phyloP scores from a whole-genome alignment of 64 coral and sea anemone genomes.

The Montipora capricornis region DNA sequence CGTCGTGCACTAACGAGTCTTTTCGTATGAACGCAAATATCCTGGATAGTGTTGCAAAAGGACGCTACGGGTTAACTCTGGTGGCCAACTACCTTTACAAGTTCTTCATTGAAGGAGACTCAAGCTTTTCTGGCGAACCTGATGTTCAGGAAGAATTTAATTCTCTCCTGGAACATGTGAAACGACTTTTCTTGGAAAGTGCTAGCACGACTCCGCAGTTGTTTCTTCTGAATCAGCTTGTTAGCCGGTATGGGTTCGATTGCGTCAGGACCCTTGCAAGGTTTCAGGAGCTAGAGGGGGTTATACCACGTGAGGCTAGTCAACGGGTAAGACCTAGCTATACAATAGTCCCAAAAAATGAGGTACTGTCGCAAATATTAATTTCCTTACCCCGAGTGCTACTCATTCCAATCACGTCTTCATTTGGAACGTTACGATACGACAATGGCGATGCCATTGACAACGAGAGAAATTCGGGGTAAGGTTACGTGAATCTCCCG shows the following conservation, averaged over 20 bases:
- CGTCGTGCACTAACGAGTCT: not conserved
- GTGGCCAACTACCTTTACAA: conserved; percentile 34
- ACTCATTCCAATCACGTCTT: too few relatives aligned
- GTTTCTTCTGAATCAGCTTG: conserved; percentile 52
- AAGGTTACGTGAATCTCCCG: too few relatives aligned
- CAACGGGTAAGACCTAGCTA: not conserved
- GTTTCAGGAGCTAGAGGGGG: conserved; percentile 28
- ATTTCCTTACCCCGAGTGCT: too few relatives aligned
- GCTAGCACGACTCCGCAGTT: not conserved
- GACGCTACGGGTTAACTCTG: conserved; percentile 21
- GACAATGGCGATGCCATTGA: too few relatives aligned
- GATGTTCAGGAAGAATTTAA: not conserved
- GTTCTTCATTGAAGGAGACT: conserved; percentile 21
- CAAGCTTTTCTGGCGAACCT: not conserved
- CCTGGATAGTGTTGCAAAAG: conserved; percentile 36
- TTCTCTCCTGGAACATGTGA: not conserved
- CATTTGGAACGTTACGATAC: too few relatives aligned
- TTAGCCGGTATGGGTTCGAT: conserved; percentile 57
- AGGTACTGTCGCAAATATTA: too few relatives aligned
- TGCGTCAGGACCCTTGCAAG: not conserved
- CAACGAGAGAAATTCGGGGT: too few relatives aligned
- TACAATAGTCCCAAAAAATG: too few relatives aligned
- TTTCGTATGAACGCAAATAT: not conserved
- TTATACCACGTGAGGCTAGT: conserved; percentile 37
- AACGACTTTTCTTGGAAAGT: not conserved